Evolutionary conservation across 2,113 vertebrate genomes (phyloP).

Genomic region (Phalacrocorax brasilianus): DNA sequence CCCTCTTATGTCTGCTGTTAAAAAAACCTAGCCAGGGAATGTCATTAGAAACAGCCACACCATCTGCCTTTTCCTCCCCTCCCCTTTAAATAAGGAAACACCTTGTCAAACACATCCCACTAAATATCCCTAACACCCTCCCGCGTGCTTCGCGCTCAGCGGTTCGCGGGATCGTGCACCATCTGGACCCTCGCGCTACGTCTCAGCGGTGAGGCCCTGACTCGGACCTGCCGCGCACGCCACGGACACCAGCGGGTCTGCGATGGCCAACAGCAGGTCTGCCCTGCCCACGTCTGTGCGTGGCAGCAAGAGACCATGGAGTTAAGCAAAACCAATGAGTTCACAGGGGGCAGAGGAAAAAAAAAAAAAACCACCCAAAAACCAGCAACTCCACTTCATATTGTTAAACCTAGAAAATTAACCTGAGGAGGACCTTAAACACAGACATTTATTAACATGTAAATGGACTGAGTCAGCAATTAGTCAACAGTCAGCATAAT

Average conservation of each 20-base stretch:
- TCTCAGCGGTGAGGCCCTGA: fast-evolving
- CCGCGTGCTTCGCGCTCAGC: not conserved
- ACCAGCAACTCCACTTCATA: not conserved
- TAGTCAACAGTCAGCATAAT: slow-evolving; percentile 50
- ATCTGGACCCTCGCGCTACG: not conserved
- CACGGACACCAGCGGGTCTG: not conserved
- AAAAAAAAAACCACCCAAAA: no score
- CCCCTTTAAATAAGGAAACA: slow-evolving; percentile 65
- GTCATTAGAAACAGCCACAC: slow-evolving; percentile 63
- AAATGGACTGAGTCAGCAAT: slow-evolving; percentile 68
- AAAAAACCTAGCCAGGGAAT: slow-evolving; percentile 60
- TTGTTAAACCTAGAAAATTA: slow-evolving; percentile 24
- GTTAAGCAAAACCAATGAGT: not conserved
- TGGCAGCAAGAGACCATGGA: not conserved
- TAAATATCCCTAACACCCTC: slow-evolving; percentile 61
- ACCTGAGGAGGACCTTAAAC: slow-evolving; percentile 1
- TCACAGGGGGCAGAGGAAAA: not conserved
- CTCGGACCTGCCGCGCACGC: fast-evolving
- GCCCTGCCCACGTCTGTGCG: fast-evolving
- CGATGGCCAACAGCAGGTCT: fast-evolving
- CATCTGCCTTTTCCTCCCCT: slow-evolving; percentile 58
- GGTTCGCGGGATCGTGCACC: slow-evolving; percentile 51
- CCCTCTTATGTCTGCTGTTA: slow-evolving; percentile 53
- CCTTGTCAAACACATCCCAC: slow-evolving; percentile 69
- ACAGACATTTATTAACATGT: slow-evolving; percentile 54